Conservation (phyloP, 37 sponge, comb jelly and placozoan species). For the Ephydatia muelleri region DNA sequence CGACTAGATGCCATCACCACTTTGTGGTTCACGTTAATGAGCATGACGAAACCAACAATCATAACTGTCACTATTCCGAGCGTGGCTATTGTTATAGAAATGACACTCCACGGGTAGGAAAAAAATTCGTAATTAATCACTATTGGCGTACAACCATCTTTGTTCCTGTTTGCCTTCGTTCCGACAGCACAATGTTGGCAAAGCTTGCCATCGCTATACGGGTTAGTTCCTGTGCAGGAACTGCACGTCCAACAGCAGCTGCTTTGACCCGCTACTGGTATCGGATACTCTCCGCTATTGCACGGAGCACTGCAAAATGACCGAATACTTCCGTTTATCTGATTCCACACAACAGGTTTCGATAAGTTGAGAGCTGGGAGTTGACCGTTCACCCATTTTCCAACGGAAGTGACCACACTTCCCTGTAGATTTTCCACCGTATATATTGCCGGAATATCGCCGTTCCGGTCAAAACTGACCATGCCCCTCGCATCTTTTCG, state of each 20-base stretch:
- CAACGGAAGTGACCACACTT: background rate
- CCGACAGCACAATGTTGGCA: slow-evolving; percentile 43
- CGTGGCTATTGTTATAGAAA: slow-evolving; percentile 29
- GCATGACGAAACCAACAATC: slow-evolving; percentile 23
- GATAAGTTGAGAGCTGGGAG: background rate
- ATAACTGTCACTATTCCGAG: slow-evolving; percentile 33
- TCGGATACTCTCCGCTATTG: slow-evolving; percentile 19
- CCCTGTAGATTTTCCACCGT: slow-evolving; percentile 29
- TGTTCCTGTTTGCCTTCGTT: slow-evolving; percentile 14
- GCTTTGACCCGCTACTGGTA: background rate
- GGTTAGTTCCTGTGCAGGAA: slow-evolving; percentile 23
- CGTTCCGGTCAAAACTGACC: slow-evolving; percentile 37
- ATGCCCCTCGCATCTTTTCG: slow-evolving; percentile 6
- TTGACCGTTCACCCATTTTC: background rate
- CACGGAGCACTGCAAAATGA: slow-evolving; percentile 32
- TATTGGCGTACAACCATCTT: slow-evolving; percentile 10
- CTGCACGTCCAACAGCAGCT: slow-evolving; percentile 55
- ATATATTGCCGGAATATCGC: slow-evolving; percentile 22
- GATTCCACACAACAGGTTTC: background rate
- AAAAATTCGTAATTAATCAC: slow-evolving; percentile 24
- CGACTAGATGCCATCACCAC: slow-evolving; percentile 75
- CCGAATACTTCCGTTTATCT: background rate
- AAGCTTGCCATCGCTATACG: background rate
- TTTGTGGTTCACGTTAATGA: slow-evolving; percentile 28
- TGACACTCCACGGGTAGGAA: slow-evolving; percentile 21